These are phyloP conservation scores for Neodiprion lecontei DNA, from an alignment of 1,140 invertebrate species.

Conservation along the genomic window DNA sequence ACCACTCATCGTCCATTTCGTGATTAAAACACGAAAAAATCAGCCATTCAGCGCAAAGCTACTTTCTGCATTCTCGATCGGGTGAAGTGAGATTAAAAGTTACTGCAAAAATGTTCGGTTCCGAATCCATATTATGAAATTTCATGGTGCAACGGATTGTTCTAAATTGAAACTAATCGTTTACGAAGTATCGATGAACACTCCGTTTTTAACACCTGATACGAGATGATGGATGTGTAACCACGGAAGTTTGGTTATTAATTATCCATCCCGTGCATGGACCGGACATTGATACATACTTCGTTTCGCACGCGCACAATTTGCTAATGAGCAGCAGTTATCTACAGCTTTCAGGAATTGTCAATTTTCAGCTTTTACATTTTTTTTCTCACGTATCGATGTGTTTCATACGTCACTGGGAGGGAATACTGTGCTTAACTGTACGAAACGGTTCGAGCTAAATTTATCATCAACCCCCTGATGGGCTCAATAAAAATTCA, in stretches of 20 bases:
- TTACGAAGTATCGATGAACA: not conserved
- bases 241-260: not conserved
- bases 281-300: not conserved
- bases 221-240: not conserved
- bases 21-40: no score
- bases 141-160: not conserved
- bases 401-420: not conserved
- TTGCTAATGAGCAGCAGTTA: no score
- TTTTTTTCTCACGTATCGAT: no score
- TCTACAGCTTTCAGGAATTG: no score
- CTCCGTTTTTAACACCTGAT: not conserved
- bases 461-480: no score
- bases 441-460: no score
- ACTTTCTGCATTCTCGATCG: no score
- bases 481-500: not conserved
- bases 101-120: not conserved
- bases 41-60: no score
- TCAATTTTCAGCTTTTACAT: no score
- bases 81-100: not conserved
- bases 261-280: not conserved
- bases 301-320: no score
- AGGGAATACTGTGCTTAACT: not conserved
- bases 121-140: not conserved
- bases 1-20: no score
- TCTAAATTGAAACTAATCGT: not conserved